Evolutionary conservation across 2,113 vertebrate species (phyloP).

Genomic region (Sturnus vulgaris): DNA sequence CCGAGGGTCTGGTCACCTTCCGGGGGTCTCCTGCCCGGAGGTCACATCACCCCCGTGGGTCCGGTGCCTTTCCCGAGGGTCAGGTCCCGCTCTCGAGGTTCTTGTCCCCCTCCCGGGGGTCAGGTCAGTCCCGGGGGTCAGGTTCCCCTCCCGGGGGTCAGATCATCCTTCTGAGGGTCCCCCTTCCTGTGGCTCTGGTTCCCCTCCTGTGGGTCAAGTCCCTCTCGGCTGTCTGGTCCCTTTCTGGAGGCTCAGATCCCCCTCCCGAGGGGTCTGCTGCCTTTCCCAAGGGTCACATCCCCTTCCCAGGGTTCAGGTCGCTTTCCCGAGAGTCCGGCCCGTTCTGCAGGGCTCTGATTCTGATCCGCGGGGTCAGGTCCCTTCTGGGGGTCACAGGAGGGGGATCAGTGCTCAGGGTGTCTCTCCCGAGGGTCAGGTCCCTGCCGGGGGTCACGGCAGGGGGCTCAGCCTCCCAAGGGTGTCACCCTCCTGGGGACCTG

Average conservation of each 20-base stretch:
- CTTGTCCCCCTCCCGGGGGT: background rate
- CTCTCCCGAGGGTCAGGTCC: background rate
- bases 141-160: background rate
- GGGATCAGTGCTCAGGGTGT: background rate
- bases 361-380: background rate
- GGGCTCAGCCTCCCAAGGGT: background rate
- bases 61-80: too few species aligned
- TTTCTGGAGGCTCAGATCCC: background rate
- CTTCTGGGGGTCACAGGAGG: background rate
- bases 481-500: background rate
- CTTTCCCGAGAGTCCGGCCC: background rate
- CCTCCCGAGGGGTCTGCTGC: background rate
- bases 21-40: too few species aligned
- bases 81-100: background rate
- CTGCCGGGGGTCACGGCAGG: background rate
- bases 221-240: too few species aligned
- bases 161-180: background rate
- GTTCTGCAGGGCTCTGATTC: background rate
- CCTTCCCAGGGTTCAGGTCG: accelerated
- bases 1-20: background rate
- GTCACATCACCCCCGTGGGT: too few species aligned
- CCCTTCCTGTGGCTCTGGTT: background rate
- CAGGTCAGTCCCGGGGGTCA: background rate
- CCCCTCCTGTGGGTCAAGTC: background rate
- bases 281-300: background rate